Evolutionary conservation across 2,888 invertebrate genomes (phyloP).

Genomic region (Ormyrus nitidulus): DNA sequence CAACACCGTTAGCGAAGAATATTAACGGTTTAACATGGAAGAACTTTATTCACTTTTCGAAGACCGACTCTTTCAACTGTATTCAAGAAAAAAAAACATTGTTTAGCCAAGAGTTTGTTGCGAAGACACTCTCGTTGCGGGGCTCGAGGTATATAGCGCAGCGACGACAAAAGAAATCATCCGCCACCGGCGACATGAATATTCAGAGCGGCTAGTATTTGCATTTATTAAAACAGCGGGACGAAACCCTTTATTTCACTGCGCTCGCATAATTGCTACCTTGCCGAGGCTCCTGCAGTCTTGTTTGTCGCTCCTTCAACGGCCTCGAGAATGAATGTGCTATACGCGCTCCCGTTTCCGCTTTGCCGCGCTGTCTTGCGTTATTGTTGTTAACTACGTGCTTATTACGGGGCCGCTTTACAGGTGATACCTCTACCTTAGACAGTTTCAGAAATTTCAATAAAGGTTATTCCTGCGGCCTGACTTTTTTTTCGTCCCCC

Average conservation of each 20-base stretch:
- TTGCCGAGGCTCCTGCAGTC: conserved; percentile 49
- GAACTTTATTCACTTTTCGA: too few species aligned
- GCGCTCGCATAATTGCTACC: conserved; percentile 67
- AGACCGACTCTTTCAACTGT: too few species aligned
- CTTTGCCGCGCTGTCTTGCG: conserved; percentile 4
- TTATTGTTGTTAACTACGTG: conserved; percentile 40
- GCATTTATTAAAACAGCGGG: conserved; percentile 72
- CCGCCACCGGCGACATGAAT: conserved; percentile 66
- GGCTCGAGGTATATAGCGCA: conserved; percentile 30
- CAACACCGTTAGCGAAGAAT: too few species aligned
- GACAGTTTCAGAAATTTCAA: conserved; percentile 18
- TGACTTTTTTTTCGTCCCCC: too few species aligned
- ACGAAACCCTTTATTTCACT: conserved; percentile 65
- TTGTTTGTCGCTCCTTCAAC: conserved; percentile 55
- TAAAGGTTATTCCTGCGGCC: background rate
- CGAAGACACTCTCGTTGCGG: conserved; percentile 6
- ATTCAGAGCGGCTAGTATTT: conserved; percentile 67
- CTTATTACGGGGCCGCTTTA: conserved; percentile 36
- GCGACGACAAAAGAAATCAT: conserved; percentile 70
- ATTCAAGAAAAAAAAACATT: too few species aligned
- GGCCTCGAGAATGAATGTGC: conserved; percentile 36
- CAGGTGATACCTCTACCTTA: background rate
- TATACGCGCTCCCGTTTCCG: conserved; percentile 47
- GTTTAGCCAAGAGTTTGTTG: background rate
- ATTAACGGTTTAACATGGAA: too few species aligned